Base-by-base conservation (phyloP, 2,797 vertebrate genomes). In the Nasua narica region DNA sequence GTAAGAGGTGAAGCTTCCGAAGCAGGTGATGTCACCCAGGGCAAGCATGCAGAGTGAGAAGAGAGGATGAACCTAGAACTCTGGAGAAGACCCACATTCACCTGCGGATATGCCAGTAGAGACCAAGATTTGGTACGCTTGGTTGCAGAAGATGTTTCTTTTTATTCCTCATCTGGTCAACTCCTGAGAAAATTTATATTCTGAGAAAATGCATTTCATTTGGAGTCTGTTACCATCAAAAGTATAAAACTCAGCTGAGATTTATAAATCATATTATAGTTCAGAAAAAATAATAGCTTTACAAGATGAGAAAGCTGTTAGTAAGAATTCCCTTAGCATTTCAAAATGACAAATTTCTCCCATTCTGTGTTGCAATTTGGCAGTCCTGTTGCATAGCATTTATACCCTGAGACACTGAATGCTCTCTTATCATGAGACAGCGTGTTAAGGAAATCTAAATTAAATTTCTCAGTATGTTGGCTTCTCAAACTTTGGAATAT, bases 271-370 rank as follows among this genome's bases (percentile, higher is more conserved):
- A 93, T 87, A 96, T 96, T 97, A 82, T 14, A 70, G 86, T 97
- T 97, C 96, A 98, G 96, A 95, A 96, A 96, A 97, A 98, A 97
- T 9, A 97, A 96, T 95, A 97, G 86, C 92, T 92, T 90, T 96
- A 97, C 95, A 98, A 97, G 97, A 98, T 92, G 74, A 98, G 98
- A 96, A 95, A 98, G 95, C 95, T 96, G 92, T 96, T 98, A 95
- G 77, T 95, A 95, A 98, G 85, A 97, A 98, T 97, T 97, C 95
- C 96, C 77, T 92, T 29, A 93, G 86, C 87, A 97, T 97, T 97
- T 97, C 96, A 94, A 97, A 97, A 95, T 98, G 83, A 94, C 95
- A 98, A 97, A 97, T 97, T 90, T 95, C 97, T 98, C 92, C 86
- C 67, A 97, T 97, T 96, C 78, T 83, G 85, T 74, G 95, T 94